Evolutionary conservation across 2,113 vertebrate species (phyloP).

Genomic region (Elephas maximus): DNA sequence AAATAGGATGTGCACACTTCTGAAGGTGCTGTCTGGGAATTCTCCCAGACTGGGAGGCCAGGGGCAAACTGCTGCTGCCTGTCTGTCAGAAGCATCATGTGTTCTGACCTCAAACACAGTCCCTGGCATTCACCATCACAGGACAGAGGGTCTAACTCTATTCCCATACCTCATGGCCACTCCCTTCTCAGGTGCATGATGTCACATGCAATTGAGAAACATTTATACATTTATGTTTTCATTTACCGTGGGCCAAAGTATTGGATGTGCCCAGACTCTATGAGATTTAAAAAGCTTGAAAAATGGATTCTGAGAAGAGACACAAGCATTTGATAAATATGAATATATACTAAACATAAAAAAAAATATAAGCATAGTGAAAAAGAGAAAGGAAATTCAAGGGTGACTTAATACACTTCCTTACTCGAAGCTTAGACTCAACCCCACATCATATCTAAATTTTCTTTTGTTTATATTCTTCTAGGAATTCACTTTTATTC

Average conservation of each 20-base stretch:
- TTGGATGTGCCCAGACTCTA: neutral
- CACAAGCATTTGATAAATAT: neutral
- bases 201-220: neutral
- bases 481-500: neutral
- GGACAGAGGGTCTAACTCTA: conserved; percentile 63
- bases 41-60: conserved; percentile 69
- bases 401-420: neutral
- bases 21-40: conserved; percentile 79
- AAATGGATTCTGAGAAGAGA: neutral
- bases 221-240: neutral
- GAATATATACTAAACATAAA: neutral
- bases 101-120: conserved; percentile 62
- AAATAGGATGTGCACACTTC: conserved; percentile 77
- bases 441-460: neutral
- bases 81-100: conserved; percentile 65
- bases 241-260: neutral
- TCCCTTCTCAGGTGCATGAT: neutral
- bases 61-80: conserved; percentile 30
- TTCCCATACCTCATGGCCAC: neutral
- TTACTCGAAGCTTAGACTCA: conserved; percentile 14
- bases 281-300: neutral
- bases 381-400: neutral
- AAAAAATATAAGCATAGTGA: neutral
- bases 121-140: conserved; percentile 67
- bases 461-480: conserved; percentile 1